Evolutionary conservation across 2,888 invertebrate species (phyloP).

Genomic region (Sphaerophoria taeniata): DNA sequence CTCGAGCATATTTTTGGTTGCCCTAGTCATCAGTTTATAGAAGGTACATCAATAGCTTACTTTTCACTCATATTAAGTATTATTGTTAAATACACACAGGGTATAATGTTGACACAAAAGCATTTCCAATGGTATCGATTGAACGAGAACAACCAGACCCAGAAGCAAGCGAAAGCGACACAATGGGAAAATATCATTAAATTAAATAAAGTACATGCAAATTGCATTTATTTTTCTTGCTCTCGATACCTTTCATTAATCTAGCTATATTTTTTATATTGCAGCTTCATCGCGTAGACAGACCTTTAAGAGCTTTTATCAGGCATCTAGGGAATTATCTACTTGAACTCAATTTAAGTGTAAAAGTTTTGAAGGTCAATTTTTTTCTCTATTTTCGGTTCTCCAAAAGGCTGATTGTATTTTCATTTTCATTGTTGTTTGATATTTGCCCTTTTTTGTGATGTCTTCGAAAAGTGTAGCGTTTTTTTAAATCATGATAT

Average conservation of each 20-base stretch:
- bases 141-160: no score
- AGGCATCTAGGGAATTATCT: no score
- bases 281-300: conserved; percentile 4
- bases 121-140: conserved; percentile 16
- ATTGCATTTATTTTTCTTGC: conserved; percentile 56
- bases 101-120: conserved; percentile 1
- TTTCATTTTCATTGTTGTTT: neutral
- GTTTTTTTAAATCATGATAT: no score
- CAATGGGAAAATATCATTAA: conserved; percentile 45
- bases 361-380: conserved; percentile 45
- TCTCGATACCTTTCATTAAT: neutral
- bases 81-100: no score
- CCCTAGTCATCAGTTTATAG: no score
- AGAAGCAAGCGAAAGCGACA: no score
- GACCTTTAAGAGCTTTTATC: no score
- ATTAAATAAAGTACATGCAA: conserved; percentile 62
- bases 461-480: no score
- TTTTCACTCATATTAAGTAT: no score
- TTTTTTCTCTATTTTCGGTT: neutral
- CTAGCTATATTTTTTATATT: neutral
- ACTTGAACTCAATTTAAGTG: no score
- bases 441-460: neutral
- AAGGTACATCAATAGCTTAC: no score
- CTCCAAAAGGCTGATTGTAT: neutral
- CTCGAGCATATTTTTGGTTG: no score